Evolutionary conservation across 2,113 vertebrate species (phyloP), one percentile per base, ranked within the genome.

Genomic region (Paramormyrops kingsleyae): DNA sequence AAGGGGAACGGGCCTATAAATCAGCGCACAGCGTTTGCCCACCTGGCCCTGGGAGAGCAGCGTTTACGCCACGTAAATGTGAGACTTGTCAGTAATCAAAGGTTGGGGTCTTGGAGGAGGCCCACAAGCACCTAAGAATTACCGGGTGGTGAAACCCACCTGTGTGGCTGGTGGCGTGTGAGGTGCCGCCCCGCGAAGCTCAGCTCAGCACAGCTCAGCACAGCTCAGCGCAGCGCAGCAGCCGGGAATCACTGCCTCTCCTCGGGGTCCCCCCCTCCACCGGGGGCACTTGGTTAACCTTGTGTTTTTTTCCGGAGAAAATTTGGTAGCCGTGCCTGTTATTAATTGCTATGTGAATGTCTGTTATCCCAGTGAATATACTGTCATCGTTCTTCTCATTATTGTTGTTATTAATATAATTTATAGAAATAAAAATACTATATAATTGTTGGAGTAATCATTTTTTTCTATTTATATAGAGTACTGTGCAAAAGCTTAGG

Each of bases 11-110:
- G 19, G 15, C 31, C 35, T 83, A 83, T 83, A 83, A 83, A 83
- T 93, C 92, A 90, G 90, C 91, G 90, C 90, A 3, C 31, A 74
- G 85, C 88, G 62, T 92, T 91, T 91, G 89, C 92, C 87, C 91
- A 12, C 62, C n/a, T 31, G 88, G 83, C 88, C 70, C 88, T 39
- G 2, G 21, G 53, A 89, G 92, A 87, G 85, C 70, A 49, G 27
- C 62, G 80, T 70, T 24, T 42, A 91, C 83, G 56, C 87, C 21
- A 42, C 53, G 59, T 84, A 89, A 87, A 89, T 90, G 87, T 77
- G 86, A 89, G 62, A 70, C 10, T 31, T 13, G 62, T 31, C 62
- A 91, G 77, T 87, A 85, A 52, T 46, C 52, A 80, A 24, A 74
- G 84, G 89, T 88, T 89, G 44, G 59, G 49, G 52, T 46, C 56